phyloP scores from a whole-genome alignment of 2,797 vertebrate genomes.

The Bryconaethiops microstoma region DNA sequence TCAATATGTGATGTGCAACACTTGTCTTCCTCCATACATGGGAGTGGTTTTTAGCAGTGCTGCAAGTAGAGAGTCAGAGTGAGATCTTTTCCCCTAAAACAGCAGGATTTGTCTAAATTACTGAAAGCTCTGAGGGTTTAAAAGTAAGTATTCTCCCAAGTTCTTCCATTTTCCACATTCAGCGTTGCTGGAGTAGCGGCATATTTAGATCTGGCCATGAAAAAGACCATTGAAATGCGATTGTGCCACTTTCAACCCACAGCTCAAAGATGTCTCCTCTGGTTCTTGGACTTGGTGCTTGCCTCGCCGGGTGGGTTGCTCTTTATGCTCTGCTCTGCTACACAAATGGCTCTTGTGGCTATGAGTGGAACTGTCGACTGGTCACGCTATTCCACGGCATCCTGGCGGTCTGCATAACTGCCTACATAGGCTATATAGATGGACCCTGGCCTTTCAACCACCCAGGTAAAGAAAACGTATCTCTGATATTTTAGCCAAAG shows the following conservation, averaged over 20 bases:
- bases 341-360: slow-evolving; percentile 76
- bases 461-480: slow-evolving; percentile 81
- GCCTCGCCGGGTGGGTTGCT: slow-evolving; percentile 83
- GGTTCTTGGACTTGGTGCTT: slow-evolving; percentile 78
- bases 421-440: slow-evolving; percentile 92
- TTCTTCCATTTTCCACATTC: neutral
- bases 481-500: neutral
- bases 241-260: slow-evolving; percentile 47
- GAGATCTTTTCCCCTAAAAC: neutral
- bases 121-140: slow-evolving; percentile 15
- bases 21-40: slow-evolving; percentile 41
- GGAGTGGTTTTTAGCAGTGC: slow-evolving; percentile 31
- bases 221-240: neutral
- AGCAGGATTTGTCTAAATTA: neutral
- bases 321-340: slow-evolving; percentile 86
- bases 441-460: slow-evolving; percentile 94
- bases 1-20: slow-evolving; percentile 54
- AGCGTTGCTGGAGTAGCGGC: neutral
- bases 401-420: slow-evolving; percentile 86
- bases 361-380: slow-evolving; percentile 94
- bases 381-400: slow-evolving; percentile 91
- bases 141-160: slow-evolving; percentile 24
- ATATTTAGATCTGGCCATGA: neutral
- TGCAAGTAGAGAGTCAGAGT: neutral
- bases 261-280: slow-evolving; percentile 76